Evolutionary conservation across 2,888 invertebrate genomes (phyloP), one percentile per base, ranked within the genome.

Genomic region (Lottia gigantea): DNA sequence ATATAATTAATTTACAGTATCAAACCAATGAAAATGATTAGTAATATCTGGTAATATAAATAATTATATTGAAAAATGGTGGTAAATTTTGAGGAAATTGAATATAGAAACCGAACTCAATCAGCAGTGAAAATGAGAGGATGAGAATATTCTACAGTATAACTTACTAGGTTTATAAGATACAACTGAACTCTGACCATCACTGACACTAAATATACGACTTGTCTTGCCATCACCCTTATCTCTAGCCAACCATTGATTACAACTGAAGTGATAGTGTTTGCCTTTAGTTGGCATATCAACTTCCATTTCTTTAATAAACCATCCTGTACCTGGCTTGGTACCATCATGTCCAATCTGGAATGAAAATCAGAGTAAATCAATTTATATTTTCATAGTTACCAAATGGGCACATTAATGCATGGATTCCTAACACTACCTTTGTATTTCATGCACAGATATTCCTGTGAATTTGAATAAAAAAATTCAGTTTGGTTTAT

Each of bases 291-390:
- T 87, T 11, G 89, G 88, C 75, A 87, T 77, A 73, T 87, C 86
- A 2, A 89, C 79, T 67, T 86, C 85, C 19, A 89, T 76, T 61
- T 86, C 83, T 73, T 87, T 86, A 15, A 89, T 74, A 71, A 85
- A 88, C 89, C 89, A 89, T 12, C 88, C 87, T 49, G 79, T 80
- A 6, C 85, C 86, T 14, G 85, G 83, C 7, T 83, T 81, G 15
- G 83, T 82, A 23, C 88, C 87, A 71, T 89, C 88, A 78, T 88
- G 88, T 1, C 87, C 88, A 65, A 88, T 74, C 87, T 88, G 77
- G 61, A 26, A 25, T 40, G 31, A 47, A 46, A 23, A 63, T 15
- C 7, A 63, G n/a, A 25, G 3, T n/a, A 23, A 3, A 63, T 7
- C 16, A 63, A 63, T 16, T 7, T 63, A n/a, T 7, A 63, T 23